Conservation (phyloP, 2,797 vertebrate species). For the Malacoraja senta region DNA sequence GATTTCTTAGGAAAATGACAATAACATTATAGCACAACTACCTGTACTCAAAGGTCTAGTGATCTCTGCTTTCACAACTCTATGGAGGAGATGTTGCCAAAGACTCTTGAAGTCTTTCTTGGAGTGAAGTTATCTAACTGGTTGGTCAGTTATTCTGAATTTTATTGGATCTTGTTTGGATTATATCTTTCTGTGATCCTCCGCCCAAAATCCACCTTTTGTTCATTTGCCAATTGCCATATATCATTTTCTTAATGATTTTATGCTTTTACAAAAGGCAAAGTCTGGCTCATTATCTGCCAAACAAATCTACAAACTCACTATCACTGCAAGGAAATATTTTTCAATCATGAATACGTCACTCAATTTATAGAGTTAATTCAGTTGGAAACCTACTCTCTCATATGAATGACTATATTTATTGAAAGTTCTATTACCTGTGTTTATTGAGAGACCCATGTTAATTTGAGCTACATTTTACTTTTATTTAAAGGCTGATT, state of each 20-base stretch:
- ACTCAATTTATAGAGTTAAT: neutral
- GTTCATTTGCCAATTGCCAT: neutral
- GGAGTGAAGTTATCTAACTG: too few species aligned
- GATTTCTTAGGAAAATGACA: too few species aligned
- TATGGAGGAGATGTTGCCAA: too few species aligned
- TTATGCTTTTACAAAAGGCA: neutral
- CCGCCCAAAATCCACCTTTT: neutral
- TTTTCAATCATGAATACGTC: neutral
- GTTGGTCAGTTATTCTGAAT: too few species aligned
- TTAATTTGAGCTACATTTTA: neutral
- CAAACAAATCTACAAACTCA: neutral
- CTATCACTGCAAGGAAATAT: neutral
- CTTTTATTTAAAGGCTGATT: neutral
- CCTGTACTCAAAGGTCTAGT: too few species aligned
- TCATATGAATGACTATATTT: neutral
- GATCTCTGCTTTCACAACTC: too few species aligned
- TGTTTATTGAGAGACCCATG: neutral
- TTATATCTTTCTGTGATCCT: neutral
- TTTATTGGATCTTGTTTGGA: neutral
- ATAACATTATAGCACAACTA: too few species aligned
- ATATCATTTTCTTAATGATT: neutral
- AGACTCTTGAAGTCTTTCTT: too few species aligned
- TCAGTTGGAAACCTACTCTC: neutral
- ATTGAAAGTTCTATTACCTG: neutral
- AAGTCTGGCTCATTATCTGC: neutral